Base-by-base conservation (phyloP, 2,797 vertebrate genomes). In the Coregonus sp. region DNA sequence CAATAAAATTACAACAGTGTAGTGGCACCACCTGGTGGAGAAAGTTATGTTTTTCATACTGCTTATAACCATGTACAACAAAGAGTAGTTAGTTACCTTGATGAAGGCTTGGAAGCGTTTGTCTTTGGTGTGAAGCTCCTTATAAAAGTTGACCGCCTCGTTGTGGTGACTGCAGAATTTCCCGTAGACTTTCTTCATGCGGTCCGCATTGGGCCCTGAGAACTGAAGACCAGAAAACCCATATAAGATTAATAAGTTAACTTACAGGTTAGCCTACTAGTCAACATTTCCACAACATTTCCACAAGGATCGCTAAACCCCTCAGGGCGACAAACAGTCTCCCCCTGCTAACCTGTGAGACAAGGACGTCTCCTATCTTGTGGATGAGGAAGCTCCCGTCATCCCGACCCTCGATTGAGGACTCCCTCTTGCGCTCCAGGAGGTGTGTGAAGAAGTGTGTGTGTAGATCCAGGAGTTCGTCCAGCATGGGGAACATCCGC, bases 131-230 rank as follows among this genome's bases (percentile, higher is more conserved):
- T 91, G 91, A 2, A 97, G 91, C 70, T 98, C 97, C 88, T 98
- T 98, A 91, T 97, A 98, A 76, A 94, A 92, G 85, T 90, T 96
- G 15, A 98, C 96, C 0, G 97, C 96, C 80, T 98, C 96, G 0
- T 94, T 96, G 91, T 98, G 97, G 18, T 96, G 96, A 72, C 97
- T 96, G 0, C 97, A 98, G 86, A 98, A 98, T 86, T 96, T 98
- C 76, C 97, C 97, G 0, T 98, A 98, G 0, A 95, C 95, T 71
- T 95, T 96, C 89, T 96, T 97, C 91, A 98, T 95, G 4, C 92
- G 92, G 40, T 97, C 95, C 0, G 95, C 96, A 0, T 84, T 96
- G 81, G 92, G 93, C 4, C 95, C 96, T 0, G 96, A 96, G 87
- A 98, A 97, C 97, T 98, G 86, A 4, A 29, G 51, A 18, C 25